phyloP scores from a whole-genome alignment of 1,140 invertebrate species.

The Sinella curviseta region DNA sequence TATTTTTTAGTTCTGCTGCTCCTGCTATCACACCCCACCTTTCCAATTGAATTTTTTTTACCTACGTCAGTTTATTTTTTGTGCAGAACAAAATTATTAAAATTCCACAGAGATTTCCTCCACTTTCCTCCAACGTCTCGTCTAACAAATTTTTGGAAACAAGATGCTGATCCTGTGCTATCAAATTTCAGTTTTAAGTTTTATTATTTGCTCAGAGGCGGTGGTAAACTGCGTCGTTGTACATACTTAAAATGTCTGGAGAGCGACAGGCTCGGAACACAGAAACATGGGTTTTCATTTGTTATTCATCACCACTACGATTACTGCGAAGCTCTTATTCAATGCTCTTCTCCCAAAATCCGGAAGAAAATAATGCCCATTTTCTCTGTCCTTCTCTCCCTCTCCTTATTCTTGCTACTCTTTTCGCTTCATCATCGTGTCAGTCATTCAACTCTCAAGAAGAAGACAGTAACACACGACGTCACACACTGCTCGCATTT shows the following conservation, averaged over 20 bases:
- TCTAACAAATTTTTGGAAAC: no score
- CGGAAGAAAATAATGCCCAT: neutral
- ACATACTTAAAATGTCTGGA: no score
- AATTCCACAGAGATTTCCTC: neutral
- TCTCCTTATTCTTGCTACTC: neutral
- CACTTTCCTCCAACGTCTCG: no score
- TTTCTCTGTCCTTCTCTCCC: no score
- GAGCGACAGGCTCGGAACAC: neutral
- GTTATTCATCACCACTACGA: neutral
- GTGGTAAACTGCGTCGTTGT: neutral
- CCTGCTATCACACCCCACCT: no score
- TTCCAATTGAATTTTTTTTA: neutral
- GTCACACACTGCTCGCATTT: no score
- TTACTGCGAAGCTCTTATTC: neutral
- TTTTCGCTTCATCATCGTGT: neutral
- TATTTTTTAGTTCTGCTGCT: no score
- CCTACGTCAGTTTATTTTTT: neutral
- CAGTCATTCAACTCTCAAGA: neutral
- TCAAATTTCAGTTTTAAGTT: neutral
- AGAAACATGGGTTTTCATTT: constrained; percentile 1
- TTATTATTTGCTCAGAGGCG: neutral
- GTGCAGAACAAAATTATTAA: neutral
- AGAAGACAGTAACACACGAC: neutral
- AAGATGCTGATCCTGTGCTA: no score
- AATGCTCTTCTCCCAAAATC: neutral